These are phyloP conservation scores for Scaptomyza polygonia DNA, from an alignment of 2,888 invertebrate species.

Conservation along the genomic window DNA sequence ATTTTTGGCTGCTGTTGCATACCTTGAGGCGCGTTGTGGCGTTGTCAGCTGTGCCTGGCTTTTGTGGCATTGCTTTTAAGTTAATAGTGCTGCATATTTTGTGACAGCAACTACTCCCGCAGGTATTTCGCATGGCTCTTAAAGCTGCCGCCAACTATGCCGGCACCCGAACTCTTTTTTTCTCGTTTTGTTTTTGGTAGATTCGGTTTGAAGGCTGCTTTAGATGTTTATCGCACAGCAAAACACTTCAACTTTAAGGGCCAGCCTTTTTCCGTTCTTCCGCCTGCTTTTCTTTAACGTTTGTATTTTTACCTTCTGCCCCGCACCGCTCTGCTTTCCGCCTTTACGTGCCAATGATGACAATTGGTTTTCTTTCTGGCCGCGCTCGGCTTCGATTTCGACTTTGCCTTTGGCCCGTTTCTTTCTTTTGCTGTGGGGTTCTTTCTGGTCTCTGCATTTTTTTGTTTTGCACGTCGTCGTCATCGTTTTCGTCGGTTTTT, in stretches of 20 bases:
- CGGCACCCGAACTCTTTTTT: slow-evolving; percentile 20
- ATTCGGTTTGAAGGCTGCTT: slow-evolving; percentile 56
- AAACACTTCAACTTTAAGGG: slow-evolving; percentile 73
- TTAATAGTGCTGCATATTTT: slow-evolving; percentile 67
- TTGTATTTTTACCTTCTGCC: slow-evolving; percentile 4
- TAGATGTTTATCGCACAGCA: slow-evolving; percentile 72
- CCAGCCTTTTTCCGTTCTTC: slow-evolving; percentile 68
- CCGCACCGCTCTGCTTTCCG: slow-evolving; percentile 19
- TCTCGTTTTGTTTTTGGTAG: slow-evolving; percentile 27
- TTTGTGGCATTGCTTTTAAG: slow-evolving; percentile 75
- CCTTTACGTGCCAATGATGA: slow-evolving; percentile 81
- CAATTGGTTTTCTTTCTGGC: slow-evolving; percentile 76
- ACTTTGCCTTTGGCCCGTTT: slow-evolving; percentile 42
- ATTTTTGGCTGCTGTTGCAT: slow-evolving; percentile 52
- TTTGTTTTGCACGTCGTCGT: slow-evolving; percentile 78
- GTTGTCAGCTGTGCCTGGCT: slow-evolving; percentile 58
- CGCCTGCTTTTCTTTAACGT: slow-evolving; percentile 27
- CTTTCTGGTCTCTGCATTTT: slow-evolving; percentile 31
- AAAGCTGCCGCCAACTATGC: slow-evolving; percentile 47
- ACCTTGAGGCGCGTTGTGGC: slow-evolving; percentile 67
- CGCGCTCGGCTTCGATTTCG: slow-evolving; percentile 74
- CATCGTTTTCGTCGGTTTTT: slow-evolving; percentile 69
- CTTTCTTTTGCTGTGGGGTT: slow-evolving; percentile 25
- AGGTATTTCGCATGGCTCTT: slow-evolving; percentile 57
- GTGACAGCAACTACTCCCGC: slow-evolving; percentile 57